phyloP scores from a whole-genome alignment of 2,113 vertebrate species.

The Ascaphus truei region DNA sequence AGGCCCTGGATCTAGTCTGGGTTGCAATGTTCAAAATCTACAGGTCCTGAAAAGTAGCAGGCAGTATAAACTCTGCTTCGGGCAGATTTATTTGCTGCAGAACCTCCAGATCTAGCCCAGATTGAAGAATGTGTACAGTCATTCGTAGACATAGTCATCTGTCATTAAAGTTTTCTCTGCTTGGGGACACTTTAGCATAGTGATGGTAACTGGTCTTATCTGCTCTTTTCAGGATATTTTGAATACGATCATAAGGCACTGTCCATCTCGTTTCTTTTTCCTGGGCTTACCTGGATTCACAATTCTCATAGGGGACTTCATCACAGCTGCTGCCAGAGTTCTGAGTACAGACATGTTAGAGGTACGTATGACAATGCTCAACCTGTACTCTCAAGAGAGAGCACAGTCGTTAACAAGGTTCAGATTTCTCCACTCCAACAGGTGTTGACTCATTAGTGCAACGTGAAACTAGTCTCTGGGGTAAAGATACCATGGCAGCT shows the following conservation, averaged over 20 bases:
- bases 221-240: slow-evolving; percentile 77
- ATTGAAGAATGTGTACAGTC: too few species aligned
- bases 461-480: slow-evolving; percentile 45
- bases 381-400: slow-evolving; percentile 30
- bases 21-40: too few species aligned
- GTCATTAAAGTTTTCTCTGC: too few species aligned
- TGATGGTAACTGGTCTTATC: neutral
- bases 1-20: too few species aligned
- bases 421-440: slow-evolving; percentile 59
- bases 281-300: slow-evolving; percentile 91
- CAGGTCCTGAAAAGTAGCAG: too few species aligned
- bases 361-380: slow-evolving; percentile 65
- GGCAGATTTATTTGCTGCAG: too few species aligned
- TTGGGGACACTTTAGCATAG: too few species aligned
- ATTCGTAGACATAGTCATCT: too few species aligned
- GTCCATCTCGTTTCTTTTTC: slow-evolving; percentile 90
- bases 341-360: slow-evolving; percentile 71
- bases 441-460: slow-evolving; percentile 54
- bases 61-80: too few species aligned
- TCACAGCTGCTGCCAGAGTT: slow-evolving; percentile 74
- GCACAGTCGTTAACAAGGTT: slow-evolving; percentile 46
- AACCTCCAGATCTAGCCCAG: too few species aligned
- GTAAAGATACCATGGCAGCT: slow-evolving; percentile 52
- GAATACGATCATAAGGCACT: slow-evolving; percentile 85
- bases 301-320: slow-evolving; percentile 88